Percentiles rank a stretch among this genome's conserved stretches.
Conservation (phyloP, 2,113 vertebrate species). For the Brachyhypopomus occidentalis region DNA sequence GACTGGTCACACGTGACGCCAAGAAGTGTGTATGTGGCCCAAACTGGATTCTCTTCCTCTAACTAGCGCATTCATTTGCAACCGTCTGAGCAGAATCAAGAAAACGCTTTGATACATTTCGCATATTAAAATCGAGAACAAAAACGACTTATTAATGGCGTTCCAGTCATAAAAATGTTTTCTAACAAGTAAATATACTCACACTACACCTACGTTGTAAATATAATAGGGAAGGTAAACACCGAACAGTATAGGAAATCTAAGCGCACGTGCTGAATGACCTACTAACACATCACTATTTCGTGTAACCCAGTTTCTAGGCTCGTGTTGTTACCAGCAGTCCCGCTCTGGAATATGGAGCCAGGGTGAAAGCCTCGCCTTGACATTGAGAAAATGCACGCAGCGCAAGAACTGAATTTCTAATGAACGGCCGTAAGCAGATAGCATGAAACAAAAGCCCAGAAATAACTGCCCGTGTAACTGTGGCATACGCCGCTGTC, state of each 20-base stretch:
- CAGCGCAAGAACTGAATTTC: conserved; percentile 25
- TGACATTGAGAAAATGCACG: conserved; percentile 61
- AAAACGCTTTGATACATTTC: background rate
- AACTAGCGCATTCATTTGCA: conserved; percentile 22
- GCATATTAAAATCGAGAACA: background rate
- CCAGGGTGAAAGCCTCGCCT: conserved; percentile 53
- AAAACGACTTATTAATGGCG: background rate
- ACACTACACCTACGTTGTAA: too few relatives aligned
- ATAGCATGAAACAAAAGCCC: conserved; percentile 52
- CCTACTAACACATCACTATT: too few relatives aligned
- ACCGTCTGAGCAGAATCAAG: conserved; percentile 20
- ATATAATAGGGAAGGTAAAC: too few relatives aligned
- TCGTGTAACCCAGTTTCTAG: background rate
- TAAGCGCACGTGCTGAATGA: background rate
- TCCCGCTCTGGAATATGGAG: conserved; percentile 1
- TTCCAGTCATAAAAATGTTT: background rate
- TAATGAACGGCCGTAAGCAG: background rate
- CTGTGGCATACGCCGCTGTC: background rate
- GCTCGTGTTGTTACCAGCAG: background rate
- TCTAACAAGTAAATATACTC: too few relatives aligned
- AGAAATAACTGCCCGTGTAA: background rate
- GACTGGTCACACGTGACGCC: conserved; percentile 73
- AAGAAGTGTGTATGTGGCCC: conserved; percentile 67
- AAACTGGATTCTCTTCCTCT: background rate
- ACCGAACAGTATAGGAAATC: background rate